Percentiles rank a stretch among this genome's conserved stretches.
These are phyloP conservation scores for Alcedo atthis DNA, from an alignment of 2,797 vertebrate species.

Conservation along the genomic window DNA sequence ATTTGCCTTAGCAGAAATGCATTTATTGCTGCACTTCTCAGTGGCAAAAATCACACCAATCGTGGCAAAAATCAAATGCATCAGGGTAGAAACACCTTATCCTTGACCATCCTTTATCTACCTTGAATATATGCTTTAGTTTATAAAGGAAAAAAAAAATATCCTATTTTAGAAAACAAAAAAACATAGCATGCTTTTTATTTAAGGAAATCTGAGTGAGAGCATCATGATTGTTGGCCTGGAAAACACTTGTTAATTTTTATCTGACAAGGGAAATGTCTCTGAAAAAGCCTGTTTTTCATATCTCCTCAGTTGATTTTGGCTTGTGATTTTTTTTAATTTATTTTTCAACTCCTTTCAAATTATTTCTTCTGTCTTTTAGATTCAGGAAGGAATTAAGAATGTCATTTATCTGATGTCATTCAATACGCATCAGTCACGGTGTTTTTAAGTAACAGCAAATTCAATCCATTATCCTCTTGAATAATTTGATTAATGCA, in stretches of 20 bases:
- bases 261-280: not conserved
- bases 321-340: not conserved
- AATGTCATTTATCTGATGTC: not conserved
- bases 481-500: not conserved
- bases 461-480: not conserved
- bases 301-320: not conserved
- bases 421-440: not conserved
- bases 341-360: not conserved
- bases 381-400: not conserved
- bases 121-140: not conserved
- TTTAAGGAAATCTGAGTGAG: not conserved
- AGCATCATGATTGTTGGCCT: not conserved
- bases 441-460: not conserved
- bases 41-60: not conserved
- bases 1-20: not conserved
- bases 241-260: not conserved
- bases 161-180: not conserved
- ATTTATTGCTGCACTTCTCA: not conserved
- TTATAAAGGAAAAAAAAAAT: not conserved
- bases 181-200: not conserved
- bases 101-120: not conserved
- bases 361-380: not conserved
- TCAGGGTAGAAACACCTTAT: not conserved
- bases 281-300: not conserved
- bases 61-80: not conserved